Evolutionary conservation across 2,113 vertebrate species (phyloP), one percentile per base, ranked within the genome.

Genomic region (Odontophorus gujanensis): DNA sequence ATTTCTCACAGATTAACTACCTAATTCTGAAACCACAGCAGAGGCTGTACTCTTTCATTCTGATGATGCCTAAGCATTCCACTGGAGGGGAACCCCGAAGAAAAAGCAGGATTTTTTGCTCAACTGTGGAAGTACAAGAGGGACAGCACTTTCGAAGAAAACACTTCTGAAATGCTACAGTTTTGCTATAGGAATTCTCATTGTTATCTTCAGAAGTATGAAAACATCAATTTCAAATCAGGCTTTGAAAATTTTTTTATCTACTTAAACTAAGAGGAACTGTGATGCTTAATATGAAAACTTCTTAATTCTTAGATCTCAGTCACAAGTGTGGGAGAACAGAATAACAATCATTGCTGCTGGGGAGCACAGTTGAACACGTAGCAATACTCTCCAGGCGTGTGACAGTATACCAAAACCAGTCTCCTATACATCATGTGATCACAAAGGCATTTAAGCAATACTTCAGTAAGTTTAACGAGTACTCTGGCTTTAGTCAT

Each of bases 351-450:
- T 38, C 34, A 38, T 24, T 50, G 16, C 74, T 77, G 59, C 25
- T 24, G 19, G 19, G 21, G 34, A 38, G 19, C 61, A 3, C 12
- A 28, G 45, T 34, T 48, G n/a, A 61, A 28, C 26, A 34, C 19
- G 45, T 10, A 8, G 5, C 28, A 80, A 48, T 11, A 9, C n/a
- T 34, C 38, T 9, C n/a, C 7, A 21, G 47, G 67, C 16, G 66
- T 13, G 38, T 32, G 43, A 53, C 0, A 25, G 38, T 6, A 34
- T 1, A 85, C 16, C 24, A 34, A 20, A 76, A 30, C 15, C 2
- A 47, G 6, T 13, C 21, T 19, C 47, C 63, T 50, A 10, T 4
- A 61, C 14, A 65, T 8, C 20, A 3, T 0, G 3, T 8, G 18
- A 59, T 40, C 21, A 50, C 3, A 34, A 51, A 28, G 16, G 55